Conservation (phyloP, 2,113 vertebrate genomes). For the Crotalus tigris region DNA sequence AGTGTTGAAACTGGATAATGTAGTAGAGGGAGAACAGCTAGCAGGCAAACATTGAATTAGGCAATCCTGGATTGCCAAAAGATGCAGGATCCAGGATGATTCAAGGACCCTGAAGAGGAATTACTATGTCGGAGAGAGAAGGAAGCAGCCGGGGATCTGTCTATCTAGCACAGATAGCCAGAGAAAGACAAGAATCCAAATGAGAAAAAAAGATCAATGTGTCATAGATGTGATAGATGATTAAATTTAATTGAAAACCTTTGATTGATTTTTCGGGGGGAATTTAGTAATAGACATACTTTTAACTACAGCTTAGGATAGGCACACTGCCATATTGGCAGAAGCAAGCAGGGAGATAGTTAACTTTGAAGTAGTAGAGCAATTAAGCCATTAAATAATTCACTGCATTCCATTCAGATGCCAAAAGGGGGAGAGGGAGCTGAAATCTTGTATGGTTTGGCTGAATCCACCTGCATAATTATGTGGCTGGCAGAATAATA, state of each 20-base stretch:
- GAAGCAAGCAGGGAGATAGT: background rate
- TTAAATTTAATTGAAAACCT: background rate
- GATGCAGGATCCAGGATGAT: background rate
- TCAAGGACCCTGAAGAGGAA: background rate
- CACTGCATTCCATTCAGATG: background rate
- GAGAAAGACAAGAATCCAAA: background rate
- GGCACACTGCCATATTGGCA: background rate
- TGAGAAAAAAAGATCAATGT: background rate
- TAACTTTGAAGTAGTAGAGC: background rate
- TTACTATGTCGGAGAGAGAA: background rate
- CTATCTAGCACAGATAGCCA: background rate
- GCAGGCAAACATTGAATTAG: background rate
- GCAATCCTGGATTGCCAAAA: background rate
- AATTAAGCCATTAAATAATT: background rate
- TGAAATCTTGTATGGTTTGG: background rate
- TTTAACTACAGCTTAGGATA: background rate
- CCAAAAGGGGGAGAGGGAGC: background rate
- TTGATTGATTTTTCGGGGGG: background rate
- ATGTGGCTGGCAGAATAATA: background rate
- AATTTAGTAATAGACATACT: background rate
- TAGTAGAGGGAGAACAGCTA: background rate
- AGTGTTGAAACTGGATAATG: background rate
- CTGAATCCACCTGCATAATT: background rate
- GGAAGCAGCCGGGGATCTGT: background rate
- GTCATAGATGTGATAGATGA: background rate